Conservation (phyloP, 2,797 vertebrate species). For the Smutsia temminckii region DNA sequence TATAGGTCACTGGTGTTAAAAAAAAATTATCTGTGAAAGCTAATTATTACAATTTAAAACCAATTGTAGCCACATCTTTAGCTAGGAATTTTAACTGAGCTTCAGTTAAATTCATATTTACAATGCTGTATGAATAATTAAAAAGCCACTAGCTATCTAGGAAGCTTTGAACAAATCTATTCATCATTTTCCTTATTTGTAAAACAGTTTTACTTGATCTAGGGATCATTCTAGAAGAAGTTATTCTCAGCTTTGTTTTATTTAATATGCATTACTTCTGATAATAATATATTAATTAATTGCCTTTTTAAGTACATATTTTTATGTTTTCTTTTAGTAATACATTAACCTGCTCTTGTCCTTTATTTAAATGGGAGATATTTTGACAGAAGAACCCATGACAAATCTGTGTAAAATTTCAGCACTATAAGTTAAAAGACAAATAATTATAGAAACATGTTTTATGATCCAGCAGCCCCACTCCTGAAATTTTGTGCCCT, state of each 20-base stretch:
- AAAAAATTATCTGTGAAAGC: not conserved
- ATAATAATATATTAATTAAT: not conserved
- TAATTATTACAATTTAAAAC: not conserved
- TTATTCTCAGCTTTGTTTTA: constrained; percentile 13
- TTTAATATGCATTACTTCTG: not conserved
- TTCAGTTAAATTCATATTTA: not conserved
- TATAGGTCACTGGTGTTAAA: not conserved
- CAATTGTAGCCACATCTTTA: not conserved
- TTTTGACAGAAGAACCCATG: not conserved
- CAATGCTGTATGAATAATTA: not conserved
- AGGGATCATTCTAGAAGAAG: not conserved
- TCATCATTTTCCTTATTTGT: not conserved
- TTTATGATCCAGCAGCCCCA: not conserved
- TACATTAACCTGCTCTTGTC: not conserved
- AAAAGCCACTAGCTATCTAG: not conserved
- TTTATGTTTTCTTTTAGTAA: constrained; percentile 23
- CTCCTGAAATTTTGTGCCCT: not conserved
- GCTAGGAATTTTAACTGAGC: not conserved
- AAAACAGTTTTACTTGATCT: not conserved
- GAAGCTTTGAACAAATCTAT: not conserved
- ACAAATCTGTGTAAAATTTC: not conserved
- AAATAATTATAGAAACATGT: not conserved
- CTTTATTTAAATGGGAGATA: not conserved
- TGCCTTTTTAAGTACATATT: not conserved
- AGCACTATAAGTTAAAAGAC: not conserved